Conservation (phyloP, 2,113 vertebrate species). For the Pseudorasbora parva region DNA sequence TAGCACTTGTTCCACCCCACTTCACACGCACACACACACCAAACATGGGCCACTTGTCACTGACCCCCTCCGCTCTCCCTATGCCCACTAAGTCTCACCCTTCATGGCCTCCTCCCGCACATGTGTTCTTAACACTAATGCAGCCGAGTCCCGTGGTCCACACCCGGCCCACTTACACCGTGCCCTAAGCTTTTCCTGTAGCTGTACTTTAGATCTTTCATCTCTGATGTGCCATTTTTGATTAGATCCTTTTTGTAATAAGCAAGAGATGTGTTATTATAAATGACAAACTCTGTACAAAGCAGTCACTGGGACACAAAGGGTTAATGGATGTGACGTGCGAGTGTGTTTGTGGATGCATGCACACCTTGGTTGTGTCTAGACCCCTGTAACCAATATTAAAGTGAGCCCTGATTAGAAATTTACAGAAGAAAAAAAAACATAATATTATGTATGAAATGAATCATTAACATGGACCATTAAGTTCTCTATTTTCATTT, state of each 20-base stretch:
- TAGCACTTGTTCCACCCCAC: constrained; percentile 78
- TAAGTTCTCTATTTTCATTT: constrained; percentile 92
- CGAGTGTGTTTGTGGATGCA: constrained; percentile 36
- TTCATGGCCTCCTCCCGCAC: constrained; percentile 65
- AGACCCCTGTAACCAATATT: constrained; percentile 80
- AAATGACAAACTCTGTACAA: constrained; percentile 4
- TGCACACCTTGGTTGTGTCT: constrained; percentile 75
- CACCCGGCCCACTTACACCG: background rate
- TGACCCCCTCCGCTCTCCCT: constrained; percentile 73
- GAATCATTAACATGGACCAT: constrained; percentile 95
- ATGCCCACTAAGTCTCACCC: constrained; percentile 54
- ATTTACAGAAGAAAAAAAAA: constrained; percentile 80
- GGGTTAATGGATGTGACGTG: constrained; percentile 28
- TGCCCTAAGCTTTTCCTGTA: constrained; percentile 20
- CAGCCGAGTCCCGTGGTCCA: background rate
- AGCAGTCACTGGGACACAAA: background rate
- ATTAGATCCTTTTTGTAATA: background rate
- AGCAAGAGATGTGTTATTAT: background rate
- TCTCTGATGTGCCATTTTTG: background rate
- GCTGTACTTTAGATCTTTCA: background rate
- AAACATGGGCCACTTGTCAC: constrained; percentile 78
- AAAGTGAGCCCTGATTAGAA: constrained; percentile 84
- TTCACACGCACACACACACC: constrained; percentile 60
- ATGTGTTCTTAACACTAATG: constrained; percentile 15
- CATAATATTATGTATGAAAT: constrained; percentile 94